Base-by-base conservation (phyloP, 92 coral and sea anemone genomes). In the Umimayanthus chanpuru region DNA sequence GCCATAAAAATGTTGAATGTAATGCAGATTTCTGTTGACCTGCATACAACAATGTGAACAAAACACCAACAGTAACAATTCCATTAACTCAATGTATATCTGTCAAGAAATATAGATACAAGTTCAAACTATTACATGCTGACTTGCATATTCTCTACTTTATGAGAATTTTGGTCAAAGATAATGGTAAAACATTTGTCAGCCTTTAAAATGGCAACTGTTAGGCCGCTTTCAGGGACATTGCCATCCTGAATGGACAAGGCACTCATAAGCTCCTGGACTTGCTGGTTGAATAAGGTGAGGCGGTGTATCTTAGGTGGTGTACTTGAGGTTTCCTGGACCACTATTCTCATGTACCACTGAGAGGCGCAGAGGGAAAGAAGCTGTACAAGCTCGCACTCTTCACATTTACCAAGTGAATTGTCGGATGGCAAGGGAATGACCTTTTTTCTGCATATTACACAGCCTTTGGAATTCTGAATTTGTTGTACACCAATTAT, bases 401-500 rank as follows among this genome's bases (percentile, higher is more conserved):
- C 73, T 65, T 90, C 85, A 67, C 91, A 88, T 92, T 88, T 68
- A 72, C 90, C 86, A 32, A 89, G 81, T 79, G 73, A 81, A 25
- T 79, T 81, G 85, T 88, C 88, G 88, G 81, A 90, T 79, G 89
- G 74, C 55, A 50, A 73, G 73, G 89, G 89, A 77, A 73, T 43
- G 72, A 88, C 93, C 64, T 77, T 77, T 70, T 79, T 88, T 71
- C 86, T 91, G 87, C 93, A 88, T n/a, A 64, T 68, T 4, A 78
- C 79, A 77, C 94, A 88, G 86, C 88, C 82, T 66, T 71, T 79
- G n/a, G 89, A 85, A 64, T 89, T 89, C 36, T 76, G 86, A 78
- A 86, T 30, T 81, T 92, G 92, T 74, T 72, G 92, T 43, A 92
- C 81, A 78, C 92, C 90, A 79, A 92, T 92, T 66, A 92, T 89